Conservation (phyloP, 2,797 vertebrate genomes). For the Kryptolebias ocellatus region DNA sequence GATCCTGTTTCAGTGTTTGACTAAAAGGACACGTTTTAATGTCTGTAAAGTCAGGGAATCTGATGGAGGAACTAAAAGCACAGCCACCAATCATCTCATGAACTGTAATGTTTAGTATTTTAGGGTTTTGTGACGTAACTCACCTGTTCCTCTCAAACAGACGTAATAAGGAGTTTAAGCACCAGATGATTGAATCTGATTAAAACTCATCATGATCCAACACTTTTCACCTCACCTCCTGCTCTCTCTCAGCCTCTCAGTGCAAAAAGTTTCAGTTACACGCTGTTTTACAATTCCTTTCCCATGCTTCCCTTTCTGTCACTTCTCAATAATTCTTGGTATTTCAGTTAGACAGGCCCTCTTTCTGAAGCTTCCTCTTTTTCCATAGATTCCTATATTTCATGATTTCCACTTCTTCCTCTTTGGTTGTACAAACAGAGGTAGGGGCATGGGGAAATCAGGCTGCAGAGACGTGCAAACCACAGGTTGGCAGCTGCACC, state of each 20-base stretch:
- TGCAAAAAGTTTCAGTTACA: conserved; percentile 78
- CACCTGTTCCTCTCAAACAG: background rate
- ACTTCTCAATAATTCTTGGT: conserved; percentile 97
- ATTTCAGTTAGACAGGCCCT: conserved; percentile 90
- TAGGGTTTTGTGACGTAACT: background rate
- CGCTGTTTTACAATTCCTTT: conserved; percentile 88
- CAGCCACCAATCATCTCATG: too few relatives aligned
- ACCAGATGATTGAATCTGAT: background rate
- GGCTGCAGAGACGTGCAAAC: conserved; percentile 84
- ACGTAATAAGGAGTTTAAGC: background rate
- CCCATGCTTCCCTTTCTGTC: conserved; percentile 95
- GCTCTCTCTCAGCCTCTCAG: conserved; percentile 46
- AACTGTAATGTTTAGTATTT: background rate
- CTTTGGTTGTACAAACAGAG: conserved; percentile 88
- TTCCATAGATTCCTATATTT: conserved; percentile 96
- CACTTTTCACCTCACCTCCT: conserved; percentile 13
- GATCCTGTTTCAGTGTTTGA: too few relatives aligned
- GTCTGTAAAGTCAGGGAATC: too few relatives aligned
- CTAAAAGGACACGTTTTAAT: too few relatives aligned
- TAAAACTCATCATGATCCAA: too few relatives aligned
- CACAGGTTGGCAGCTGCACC: conserved; percentile 61
- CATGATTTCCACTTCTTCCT: conserved; percentile 94
- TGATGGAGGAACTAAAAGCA: too few relatives aligned
- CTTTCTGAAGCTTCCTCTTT: conserved; percentile 92
- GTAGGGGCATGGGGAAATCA: conserved; percentile 85